phyloP scores from a whole-genome alignment of 2,113 vertebrate genomes.

The Peromyscus maniculatus region DNA sequence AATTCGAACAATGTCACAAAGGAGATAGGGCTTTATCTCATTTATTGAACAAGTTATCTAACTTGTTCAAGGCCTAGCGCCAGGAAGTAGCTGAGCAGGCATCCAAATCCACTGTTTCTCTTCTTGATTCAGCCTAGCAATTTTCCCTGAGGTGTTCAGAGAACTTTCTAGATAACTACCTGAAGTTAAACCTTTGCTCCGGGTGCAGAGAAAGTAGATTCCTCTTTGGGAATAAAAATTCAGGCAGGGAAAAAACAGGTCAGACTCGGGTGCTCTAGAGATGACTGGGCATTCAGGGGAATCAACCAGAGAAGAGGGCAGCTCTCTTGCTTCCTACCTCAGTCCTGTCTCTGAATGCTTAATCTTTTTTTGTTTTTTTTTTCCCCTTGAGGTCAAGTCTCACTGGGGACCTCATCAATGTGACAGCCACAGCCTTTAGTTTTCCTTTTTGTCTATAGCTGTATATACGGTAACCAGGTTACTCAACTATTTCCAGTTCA shows the following conservation, averaged over 20 bases:
- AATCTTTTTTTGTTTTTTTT: not conserved
- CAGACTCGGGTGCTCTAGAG: not conserved
- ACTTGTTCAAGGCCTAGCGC: not conserved
- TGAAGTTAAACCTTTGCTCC: constrained; percentile 19
- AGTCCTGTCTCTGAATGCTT: not conserved
- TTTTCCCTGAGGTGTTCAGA: not conserved
- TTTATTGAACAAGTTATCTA: constrained; percentile 39
- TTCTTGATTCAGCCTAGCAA: not conserved
- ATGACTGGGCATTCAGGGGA: not conserved
- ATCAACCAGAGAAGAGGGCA: not conserved
- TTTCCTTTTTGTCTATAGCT: constrained; percentile 49
- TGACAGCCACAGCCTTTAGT: not conserved
- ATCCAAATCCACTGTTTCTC: constrained; percentile 24
- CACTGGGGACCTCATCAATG: not conserved
- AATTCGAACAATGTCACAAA: not conserved
- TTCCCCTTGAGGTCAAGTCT: not conserved
- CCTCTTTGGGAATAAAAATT: constrained; percentile 44
- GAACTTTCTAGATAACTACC: constrained; percentile 27
- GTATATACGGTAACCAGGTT: not conserved
- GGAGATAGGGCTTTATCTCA: constrained; percentile 30
- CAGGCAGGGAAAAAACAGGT: not conserved
- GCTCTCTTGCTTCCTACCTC: not conserved
- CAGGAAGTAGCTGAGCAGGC: constrained; percentile 33
- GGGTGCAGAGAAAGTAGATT: constrained; percentile 23
- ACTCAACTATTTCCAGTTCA: not conserved